These are phyloP conservation scores for Polypterus senegalus DNA, from an alignment of 2,113 vertebrate species.

Conservation along the genomic window DNA sequence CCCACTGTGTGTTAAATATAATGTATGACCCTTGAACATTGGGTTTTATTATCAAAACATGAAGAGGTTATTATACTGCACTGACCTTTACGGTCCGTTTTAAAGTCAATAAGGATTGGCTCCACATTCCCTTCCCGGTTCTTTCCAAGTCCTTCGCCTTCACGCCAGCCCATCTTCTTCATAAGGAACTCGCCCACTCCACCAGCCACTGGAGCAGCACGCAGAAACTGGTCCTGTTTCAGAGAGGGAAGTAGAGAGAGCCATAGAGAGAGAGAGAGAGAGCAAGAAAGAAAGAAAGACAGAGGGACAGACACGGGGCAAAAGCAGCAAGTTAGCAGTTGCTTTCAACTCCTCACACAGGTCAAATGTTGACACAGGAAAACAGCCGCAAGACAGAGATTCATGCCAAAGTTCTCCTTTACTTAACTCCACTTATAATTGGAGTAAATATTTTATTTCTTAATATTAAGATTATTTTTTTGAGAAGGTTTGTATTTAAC, in stretches of 20 bases:
- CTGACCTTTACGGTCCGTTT: conserved; percentile 90
- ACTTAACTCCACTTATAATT: too few species aligned
- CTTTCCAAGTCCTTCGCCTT: conserved; percentile 87
- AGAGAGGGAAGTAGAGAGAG: conserved; percentile 47
- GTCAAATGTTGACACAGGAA: neutral
- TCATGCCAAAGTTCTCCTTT: neutral
- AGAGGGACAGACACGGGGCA: neutral
- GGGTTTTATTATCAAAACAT: too few species aligned
- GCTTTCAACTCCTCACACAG: neutral
- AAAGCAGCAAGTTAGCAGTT: neutral
- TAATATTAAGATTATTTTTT: too few species aligned
- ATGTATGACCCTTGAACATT: too few species aligned
- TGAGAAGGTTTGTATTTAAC: too few species aligned
- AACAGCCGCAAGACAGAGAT: neutral
- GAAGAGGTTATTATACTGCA: too few species aligned
- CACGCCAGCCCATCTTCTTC: conserved; percentile 97
- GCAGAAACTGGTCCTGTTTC: conserved; percentile 92
- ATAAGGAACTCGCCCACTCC: conserved; percentile 93
- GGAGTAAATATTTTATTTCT: too few species aligned
- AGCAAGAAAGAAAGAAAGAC: conserved; percentile 1
- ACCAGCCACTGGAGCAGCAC: conserved; percentile 84
- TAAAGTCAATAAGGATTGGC: conserved; percentile 93
- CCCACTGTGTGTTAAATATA: too few species aligned
- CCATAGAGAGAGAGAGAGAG: neutral
- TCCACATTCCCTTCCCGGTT: conserved; percentile 90